Conservation (phyloP, 1,140 invertebrate genomes). For the Apolygus lucorum region DNA sequence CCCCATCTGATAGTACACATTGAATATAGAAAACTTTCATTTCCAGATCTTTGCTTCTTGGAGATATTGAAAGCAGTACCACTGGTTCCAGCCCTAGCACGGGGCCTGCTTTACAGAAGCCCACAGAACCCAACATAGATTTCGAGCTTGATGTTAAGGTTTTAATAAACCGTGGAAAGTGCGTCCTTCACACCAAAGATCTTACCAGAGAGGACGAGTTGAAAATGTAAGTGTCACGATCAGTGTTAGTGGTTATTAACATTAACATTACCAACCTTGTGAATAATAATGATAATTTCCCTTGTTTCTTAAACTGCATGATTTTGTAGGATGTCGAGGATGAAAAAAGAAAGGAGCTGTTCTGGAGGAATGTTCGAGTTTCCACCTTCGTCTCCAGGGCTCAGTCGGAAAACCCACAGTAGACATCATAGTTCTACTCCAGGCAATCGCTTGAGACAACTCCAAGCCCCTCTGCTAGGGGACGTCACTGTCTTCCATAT, state of each 20-base stretch:
- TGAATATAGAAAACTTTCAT: too few relatives aligned
- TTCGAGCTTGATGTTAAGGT: conserved; percentile 95
- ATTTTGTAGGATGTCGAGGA: conserved; percentile 42
- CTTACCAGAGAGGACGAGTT: conserved; percentile 58
- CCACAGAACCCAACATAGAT: conserved; percentile 87
- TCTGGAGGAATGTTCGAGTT: conserved; percentile 60
- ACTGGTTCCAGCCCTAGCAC: conserved; percentile 23
- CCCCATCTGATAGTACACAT: too few relatives aligned
- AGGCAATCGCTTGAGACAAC: conserved; percentile 43
- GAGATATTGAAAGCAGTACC: conserved; percentile 25
- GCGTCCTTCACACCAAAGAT: conserved; percentile 90
- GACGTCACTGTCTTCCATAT: conserved; percentile 90
- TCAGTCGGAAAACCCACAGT: conserved; percentile 42
- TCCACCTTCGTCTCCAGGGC: conserved; percentile 46
- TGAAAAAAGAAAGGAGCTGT: conserved; percentile 61
- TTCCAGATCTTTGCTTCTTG: conserved; percentile 23
- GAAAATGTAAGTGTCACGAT: conserved; percentile 47
- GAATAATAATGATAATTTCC: background rate
- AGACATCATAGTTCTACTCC: conserved; percentile 43
- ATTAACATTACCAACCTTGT: background rate
- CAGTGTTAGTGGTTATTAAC: conserved; percentile 5
- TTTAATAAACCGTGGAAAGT: conserved; percentile 92
- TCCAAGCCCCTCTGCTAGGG: conserved; percentile 45
- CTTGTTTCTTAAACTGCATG: background rate
- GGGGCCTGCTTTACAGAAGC: conserved; percentile 41